Base-by-base conservation (phyloP, 2,797 vertebrate genomes). In the Agapornis canus region DNA sequence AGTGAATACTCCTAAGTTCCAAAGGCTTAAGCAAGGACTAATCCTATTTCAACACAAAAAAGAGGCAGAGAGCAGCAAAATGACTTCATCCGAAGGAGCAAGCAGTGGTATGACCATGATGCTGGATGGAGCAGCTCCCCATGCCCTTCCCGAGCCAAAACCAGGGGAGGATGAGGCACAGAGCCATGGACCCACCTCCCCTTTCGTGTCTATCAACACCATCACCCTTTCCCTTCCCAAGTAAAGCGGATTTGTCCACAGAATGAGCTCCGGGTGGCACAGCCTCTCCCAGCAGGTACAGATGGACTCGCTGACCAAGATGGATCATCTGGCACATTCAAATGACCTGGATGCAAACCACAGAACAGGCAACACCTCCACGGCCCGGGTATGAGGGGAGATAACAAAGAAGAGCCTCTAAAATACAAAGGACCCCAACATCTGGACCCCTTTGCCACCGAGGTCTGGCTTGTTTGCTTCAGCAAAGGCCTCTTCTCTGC, bases 251-350 rank as follows among this genome's bases (percentile, higher is more conserved):
- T 94, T 95, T 95, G 95, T 77, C 90, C 82, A 82, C 86, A 82
- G 61, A 91, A 85, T 2, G 76, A 95, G 69, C 90, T 56, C 94
- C 6, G 64, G 94, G 96, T 66, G 94, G 85, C 5, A 5, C 86
- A 89, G 94, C 84, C 89, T 89, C 20, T 5, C 92, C 89, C 96
- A 96, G 96, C 96, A 96, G 95, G 95, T 95, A 96, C 96, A 96
- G 96, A 97, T 96, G 96, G 94, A 43, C 91, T 85, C 37, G 9
- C 63, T 90, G 94, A 96, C 81, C 82, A 82, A 94, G 91, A 96
- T 86, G 94, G 79, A 94, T 96, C 91, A 82, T 92, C 95, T 97
- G 96, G 96, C 94, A 90, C 29, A 0, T 85, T 11, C 31, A 49
- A 29, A 11, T 1, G 42, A 69, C 85, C 89, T 14, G 48, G 91